Evolutionary conservation across 2,888 invertebrate genomes (phyloP).

Genomic region (Rotaria socialis): DNA sequence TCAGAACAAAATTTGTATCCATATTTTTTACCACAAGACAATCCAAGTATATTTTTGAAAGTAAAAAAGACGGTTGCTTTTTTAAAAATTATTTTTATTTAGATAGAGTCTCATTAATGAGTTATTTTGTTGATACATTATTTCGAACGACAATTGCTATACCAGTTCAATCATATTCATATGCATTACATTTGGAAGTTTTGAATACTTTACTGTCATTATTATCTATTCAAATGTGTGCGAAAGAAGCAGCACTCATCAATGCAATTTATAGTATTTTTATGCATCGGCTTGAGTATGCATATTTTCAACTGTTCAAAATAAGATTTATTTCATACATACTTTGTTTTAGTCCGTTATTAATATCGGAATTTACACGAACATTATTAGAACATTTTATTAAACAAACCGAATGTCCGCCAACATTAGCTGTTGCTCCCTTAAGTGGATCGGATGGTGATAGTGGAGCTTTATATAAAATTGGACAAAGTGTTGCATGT

Average conservation of each 20-base stretch:
- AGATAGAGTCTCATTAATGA: not conserved
- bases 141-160: constrained; percentile 38
- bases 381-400: constrained; percentile 32
- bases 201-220: constrained; percentile 78
- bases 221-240: constrained; percentile 74
- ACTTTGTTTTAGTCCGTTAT: not conserved
- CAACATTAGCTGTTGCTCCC: not conserved
- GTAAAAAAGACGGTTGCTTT: not conserved
- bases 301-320: not conserved
- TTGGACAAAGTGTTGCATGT: constrained; percentile 65
- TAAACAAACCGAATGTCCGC: constrained; percentile 10
- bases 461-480: constrained; percentile 28
- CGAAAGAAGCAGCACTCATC: constrained; percentile 67
- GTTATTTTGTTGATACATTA: constrained; percentile 31
- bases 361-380: constrained; percentile 25
- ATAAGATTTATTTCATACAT: too few relatives aligned
- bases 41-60: not conserved
- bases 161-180: constrained; percentile 45
- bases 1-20: constrained; percentile 74
- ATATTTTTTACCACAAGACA: constrained; percentile 36
- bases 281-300: constrained; percentile 55
- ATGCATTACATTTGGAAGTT: constrained; percentile 67
- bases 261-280: constrained; percentile 68
- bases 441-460: not conserved
- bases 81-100: not conserved